phyloP scores from a whole-genome alignment of 53 echinoderm and acorn worm genomes.

The Hippasteria phrygiana region DNA sequence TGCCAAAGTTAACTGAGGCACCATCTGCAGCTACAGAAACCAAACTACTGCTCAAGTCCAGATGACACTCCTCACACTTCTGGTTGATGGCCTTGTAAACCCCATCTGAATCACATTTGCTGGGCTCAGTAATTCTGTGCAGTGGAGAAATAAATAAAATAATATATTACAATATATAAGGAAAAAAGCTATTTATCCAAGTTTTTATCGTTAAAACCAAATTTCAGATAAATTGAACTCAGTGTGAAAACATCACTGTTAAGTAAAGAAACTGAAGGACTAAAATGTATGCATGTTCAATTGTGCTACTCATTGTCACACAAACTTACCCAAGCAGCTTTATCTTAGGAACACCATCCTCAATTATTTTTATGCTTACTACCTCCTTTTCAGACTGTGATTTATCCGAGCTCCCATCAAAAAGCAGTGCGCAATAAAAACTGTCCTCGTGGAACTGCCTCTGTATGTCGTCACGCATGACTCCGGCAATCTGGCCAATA shows the following conservation, averaged over 20 bases:
- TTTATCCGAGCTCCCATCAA: conserved; percentile 57
- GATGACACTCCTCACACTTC: conserved; percentile 48
- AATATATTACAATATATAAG: background rate
- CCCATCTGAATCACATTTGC: conserved; percentile 43
- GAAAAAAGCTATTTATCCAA: background rate
- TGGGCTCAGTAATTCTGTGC: conserved; percentile 67
- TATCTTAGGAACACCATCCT: conserved; percentile 63
- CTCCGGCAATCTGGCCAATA: conserved; percentile 26
- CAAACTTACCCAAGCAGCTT: conserved; percentile 68
- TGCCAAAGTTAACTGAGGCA: conserved; percentile 69
- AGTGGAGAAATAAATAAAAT: background rate
- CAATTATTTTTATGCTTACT: conserved; percentile 37
- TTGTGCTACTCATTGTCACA: conserved; percentile 4
- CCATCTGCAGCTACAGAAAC: conserved; percentile 71
- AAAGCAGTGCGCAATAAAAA: conserved; percentile 52
- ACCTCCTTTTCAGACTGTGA: conserved; percentile 42
- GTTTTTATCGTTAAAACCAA: background rate
- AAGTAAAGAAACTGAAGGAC: background rate
- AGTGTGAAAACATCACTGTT: too few relatives aligned
- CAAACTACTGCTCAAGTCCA: conserved; percentile 51
- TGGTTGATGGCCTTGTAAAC: conserved; percentile 39
- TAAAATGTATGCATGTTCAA: background rate
- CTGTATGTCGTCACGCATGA: conserved; percentile 39
- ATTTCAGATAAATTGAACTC: conserved; percentile 1
- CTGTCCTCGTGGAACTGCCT: conserved; percentile 36